These are phyloP conservation scores for Mastomys natalensis DNA, from an alignment of 2,113 vertebrate species.

Conservation along the genomic window DNA sequence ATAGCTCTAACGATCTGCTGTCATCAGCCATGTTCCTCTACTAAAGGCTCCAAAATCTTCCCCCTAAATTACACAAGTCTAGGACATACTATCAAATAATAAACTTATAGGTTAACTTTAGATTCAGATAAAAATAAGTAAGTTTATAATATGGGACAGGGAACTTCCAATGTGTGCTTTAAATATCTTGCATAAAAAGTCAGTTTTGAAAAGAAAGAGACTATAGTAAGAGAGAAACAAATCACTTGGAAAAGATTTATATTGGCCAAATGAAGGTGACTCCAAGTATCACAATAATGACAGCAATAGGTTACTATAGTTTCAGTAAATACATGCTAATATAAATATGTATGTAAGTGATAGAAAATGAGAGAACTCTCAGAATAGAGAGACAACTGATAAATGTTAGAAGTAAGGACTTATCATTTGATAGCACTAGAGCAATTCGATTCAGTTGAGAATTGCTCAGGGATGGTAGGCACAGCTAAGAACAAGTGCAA, in stretches of 20 bases:
- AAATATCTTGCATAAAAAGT: neutral
- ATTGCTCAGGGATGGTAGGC: neutral
- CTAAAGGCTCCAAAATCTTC: neutral
- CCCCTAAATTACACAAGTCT: too few species aligned
- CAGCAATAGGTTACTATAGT: neutral
- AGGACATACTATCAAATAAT: neutral
- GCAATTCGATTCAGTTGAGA: neutral
- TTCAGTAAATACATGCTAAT: neutral
- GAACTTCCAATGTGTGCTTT: neutral
- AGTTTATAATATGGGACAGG: neutral
- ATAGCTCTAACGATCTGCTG: neutral
- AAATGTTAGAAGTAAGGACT: neutral
- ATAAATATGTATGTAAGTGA: neutral
- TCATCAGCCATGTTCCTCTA: neutral
- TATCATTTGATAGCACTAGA: neutral
- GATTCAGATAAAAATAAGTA: neutral
- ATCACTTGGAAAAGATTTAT: neutral
- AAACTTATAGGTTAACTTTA: neutral
- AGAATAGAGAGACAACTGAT: neutral
- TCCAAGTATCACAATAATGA: neutral
- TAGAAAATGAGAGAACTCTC: neutral
- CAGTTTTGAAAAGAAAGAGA: neutral
- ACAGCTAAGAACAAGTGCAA: neutral
- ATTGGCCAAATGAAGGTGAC: neutral
- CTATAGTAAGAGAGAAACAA: neutral